Percentiles rank a stretch among this genome's conserved stretches.
These are phyloP conservation scores for Corythornis cristatus DNA, from an alignment of 2,113 vertebrate species.

Conservation along the genomic window DNA sequence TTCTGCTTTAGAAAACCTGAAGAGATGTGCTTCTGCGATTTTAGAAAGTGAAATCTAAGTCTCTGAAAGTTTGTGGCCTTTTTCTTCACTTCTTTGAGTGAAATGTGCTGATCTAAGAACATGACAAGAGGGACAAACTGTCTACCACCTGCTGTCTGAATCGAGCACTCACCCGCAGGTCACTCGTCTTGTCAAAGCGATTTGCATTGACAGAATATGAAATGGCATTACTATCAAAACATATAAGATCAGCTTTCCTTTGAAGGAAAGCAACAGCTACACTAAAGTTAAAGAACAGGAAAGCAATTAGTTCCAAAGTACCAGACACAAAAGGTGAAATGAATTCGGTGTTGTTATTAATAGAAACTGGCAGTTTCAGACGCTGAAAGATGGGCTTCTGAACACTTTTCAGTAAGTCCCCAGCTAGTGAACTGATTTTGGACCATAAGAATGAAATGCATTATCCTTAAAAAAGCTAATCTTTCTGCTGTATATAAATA, in stretches of 20 bases:
- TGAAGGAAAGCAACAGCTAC: conserved; percentile 18
- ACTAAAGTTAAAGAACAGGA: neutral
- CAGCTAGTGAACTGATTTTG: neutral
- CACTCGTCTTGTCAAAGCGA: conserved; percentile 36
- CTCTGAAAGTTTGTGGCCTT: neutral
- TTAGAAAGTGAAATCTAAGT: neutral
- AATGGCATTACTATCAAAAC: conserved; percentile 45
- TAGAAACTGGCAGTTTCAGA: neutral
- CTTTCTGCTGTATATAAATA: neutral
- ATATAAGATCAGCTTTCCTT: conserved; percentile 6
- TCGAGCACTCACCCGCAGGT: neutral
- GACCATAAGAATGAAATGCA: neutral
- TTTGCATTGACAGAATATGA: neutral
- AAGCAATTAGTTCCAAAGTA: conserved; percentile 22
- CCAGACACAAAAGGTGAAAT: neutral
- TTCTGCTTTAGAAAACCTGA: neutral
- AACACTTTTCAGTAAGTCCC: neutral
- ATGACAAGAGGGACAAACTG: neutral
- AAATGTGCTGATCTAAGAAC: neutral
- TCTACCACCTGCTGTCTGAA: conserved; percentile 39
- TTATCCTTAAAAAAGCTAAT: neutral
- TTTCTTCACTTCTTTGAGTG: neutral
- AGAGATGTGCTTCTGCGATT: neutral
- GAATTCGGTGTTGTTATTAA: neutral
- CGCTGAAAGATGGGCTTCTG: neutral